Base-by-base conservation (phyloP, 2,888 invertebrate genomes). In the Acrocyrtus sp. region DNA sequence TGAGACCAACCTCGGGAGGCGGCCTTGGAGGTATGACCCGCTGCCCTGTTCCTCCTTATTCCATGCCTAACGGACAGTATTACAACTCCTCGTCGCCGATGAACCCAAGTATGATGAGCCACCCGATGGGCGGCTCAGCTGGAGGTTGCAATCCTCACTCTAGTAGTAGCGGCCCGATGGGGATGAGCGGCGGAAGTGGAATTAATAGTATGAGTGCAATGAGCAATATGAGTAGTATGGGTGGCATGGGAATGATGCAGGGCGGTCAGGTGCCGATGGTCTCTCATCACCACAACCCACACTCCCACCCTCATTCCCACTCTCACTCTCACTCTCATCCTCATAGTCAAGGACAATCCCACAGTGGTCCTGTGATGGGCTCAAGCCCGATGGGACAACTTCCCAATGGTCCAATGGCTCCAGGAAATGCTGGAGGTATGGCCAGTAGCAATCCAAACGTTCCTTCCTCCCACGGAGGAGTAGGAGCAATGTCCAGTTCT, bases 171-270 rank as follows among this genome's bases (percentile, higher is more conserved):
- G 41, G 51, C 17, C 24, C 39, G 3, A 69, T 69, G 57, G 51
- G 63, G 5, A 89, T 89, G 88, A n/a, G n/a, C n/a, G 86, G 86
- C 61, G 88, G 87, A 85, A 90, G 84, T 82, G 90, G 89, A 83
- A 90, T 89, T 89, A 89, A 88, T 82, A 86, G 87, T 78, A 90
- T 90, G 83, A 87, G 86, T 60, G 89, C 89, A 83, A 91, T 92
- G 90, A 87, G 86, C 75, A 86, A 87, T 24, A 88, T 89, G 88
- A 84, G 82, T 78, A 88, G 89, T 83, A 90, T 89, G 89, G 89
- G 88, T 82, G 86, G 87, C 78, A 90, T 90, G 83, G 87, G 87
- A 60, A 89, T 89, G 83, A 88, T 66, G 66, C 69, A 70, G 24
- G 79, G 73, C 70, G 81, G 79, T 73, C 81, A 80, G 80, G 80